Percentiles rank a stretch among this genome's conserved stretches.
Evolutionary conservation across 2,113 vertebrate species (phyloP).

Genomic region (Colinus virginianus): DNA sequence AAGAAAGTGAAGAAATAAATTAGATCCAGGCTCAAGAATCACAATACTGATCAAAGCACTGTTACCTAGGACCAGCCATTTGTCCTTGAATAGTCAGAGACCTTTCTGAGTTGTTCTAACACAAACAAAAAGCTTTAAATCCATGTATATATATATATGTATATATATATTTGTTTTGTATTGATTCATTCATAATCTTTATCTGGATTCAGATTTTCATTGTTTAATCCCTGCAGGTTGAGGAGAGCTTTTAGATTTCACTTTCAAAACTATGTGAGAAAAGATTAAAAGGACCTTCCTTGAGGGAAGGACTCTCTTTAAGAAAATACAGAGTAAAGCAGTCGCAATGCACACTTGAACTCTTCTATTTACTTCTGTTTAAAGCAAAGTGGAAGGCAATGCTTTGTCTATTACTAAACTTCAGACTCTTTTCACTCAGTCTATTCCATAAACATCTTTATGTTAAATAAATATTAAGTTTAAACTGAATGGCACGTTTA

Average conservation of each 20-base stretch:
- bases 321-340: not conserved
- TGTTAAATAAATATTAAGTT: slow-evolving; percentile 14
- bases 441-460: not conserved
- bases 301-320: not conserved
- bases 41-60: not conserved
- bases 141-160: rapidly evolving
- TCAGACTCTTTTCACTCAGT: not conserved
- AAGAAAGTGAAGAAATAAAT: not conserved
- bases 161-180: not conserved
- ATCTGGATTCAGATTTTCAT: not conserved
- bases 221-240: not conserved
- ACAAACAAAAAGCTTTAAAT: not conserved
- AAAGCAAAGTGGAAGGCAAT: not conserved
- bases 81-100: not conserved
- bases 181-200: not conserved
- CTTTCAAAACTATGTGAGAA: not conserved
- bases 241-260: not conserved
- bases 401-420: not conserved
- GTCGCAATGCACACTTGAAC: not conserved
- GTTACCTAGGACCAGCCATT: not conserved
- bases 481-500: not conserved
- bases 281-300: not conserved
- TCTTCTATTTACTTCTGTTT: not conserved
- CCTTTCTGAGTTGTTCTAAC: not conserved
- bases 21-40: not conserved